Conservation (phyloP, 2,888 invertebrate genomes). For the Autographa pulchrina region DNA sequence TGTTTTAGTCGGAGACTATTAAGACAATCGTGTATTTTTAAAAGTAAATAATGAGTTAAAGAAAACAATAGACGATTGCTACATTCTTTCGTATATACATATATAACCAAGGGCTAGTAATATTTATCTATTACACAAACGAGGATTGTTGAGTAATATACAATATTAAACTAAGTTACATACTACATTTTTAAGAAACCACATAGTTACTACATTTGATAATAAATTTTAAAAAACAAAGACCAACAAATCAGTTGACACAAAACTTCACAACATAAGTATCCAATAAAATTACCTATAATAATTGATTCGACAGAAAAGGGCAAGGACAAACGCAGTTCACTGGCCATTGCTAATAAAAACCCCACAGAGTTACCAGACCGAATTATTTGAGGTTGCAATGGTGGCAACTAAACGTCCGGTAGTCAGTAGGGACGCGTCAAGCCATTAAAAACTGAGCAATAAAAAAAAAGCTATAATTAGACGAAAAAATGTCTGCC, state of each 20-base stretch:
- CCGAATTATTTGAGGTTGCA: neutral
- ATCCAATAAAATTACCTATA: neutral
- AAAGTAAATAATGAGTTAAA: neutral
- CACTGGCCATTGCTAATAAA: neutral
- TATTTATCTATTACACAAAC: no score
- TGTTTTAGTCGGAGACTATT: neutral
- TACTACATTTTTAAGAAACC: no score
- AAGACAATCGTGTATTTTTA: neutral
- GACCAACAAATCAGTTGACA: neutral
- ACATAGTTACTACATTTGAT: no score
- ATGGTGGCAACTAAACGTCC: neutral
- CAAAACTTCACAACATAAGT: neutral
- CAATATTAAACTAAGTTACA: no score
- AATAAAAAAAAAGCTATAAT: slow-evolving; percentile 1
- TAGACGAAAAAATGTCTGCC: neutral
- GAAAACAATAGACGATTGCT: neutral
- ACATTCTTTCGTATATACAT: neutral
- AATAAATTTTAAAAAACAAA: no score
- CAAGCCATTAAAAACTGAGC: neutral
- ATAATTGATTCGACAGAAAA: neutral
- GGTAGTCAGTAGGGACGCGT: neutral
- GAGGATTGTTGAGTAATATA: no score
- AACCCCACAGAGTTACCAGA: slow-evolving; percentile 2
- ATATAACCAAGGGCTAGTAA: neutral
- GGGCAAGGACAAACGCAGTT: neutral